Conservation (phyloP, 2,113 vertebrate genomes). For the Centropus bengalensis region DNA sequence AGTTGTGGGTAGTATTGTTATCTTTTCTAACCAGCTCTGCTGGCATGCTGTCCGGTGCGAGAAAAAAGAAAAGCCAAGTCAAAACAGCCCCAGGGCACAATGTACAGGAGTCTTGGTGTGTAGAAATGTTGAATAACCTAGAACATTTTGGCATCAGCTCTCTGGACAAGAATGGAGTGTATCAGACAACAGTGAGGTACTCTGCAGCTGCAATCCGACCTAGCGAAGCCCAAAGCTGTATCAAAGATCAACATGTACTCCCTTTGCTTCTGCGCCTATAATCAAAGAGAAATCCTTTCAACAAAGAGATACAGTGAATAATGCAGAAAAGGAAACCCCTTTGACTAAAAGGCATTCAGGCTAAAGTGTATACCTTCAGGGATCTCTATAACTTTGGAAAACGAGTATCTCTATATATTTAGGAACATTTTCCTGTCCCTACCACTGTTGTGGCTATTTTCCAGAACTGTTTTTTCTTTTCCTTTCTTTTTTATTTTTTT, state of each 20-base stretch:
- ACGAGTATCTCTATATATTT: background rate
- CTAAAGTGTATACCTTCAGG: slow-evolving; percentile 7
- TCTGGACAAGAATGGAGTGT: background rate
- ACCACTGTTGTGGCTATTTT: background rate
- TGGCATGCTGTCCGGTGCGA: background rate
- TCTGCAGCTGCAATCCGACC: background rate
- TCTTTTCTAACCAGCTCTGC: background rate
- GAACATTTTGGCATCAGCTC: background rate
- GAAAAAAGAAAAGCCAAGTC: background rate
- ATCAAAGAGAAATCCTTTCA: slow-evolving; percentile 58
- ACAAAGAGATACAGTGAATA: slow-evolving; percentile 6
- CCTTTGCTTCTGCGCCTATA: slow-evolving; percentile 43
- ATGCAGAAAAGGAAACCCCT: background rate
- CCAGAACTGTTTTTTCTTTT: background rate
- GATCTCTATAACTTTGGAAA: slow-evolving; percentile 33
- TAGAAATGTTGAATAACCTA: background rate
- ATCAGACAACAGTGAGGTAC: background rate
- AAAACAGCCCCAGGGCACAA: background rate
- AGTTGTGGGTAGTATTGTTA: background rate
- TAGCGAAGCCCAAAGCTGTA: background rate
- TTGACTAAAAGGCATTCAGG: slow-evolving; percentile 1
- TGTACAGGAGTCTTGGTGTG: background rate
- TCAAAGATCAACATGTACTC: background rate
- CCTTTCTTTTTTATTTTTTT: background rate
- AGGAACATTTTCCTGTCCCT: slow-evolving; percentile 3